Conservation (phyloP, 2,797 vertebrate species). For the Melopsittacus undulatus region DNA sequence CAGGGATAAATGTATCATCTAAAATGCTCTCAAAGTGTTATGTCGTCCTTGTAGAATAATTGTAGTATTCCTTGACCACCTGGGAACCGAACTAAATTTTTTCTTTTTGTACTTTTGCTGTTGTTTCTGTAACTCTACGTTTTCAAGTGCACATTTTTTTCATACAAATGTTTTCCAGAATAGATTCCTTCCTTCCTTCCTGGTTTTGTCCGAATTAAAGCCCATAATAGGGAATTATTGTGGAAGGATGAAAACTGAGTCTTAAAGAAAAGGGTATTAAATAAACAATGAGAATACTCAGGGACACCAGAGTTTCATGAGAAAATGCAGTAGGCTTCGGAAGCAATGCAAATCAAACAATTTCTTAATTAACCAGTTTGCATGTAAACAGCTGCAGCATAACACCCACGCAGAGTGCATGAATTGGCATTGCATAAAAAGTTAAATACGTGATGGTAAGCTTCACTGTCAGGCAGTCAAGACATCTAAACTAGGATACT, state of each 20-base stretch:
- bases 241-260: neutral
- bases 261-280: neutral
- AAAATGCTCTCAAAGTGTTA: neutral
- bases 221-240: neutral
- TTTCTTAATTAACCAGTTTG: neutral
- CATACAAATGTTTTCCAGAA: neutral
- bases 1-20: neutral
- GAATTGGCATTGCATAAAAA: neutral
- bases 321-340: neutral
- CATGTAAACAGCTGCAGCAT: neutral
- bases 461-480: neutral
- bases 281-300: neutral
- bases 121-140: neutral
- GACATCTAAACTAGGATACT: neutral
- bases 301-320: neutral
- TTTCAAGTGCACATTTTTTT: neutral
- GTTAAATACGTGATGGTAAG: neutral
- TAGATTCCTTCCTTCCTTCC: neutral
- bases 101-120: neutral
- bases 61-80: neutral
- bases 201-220: neutral
- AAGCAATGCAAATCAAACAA: neutral
- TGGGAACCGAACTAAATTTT: neutral
- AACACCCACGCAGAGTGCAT: neutral
- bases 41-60: neutral